A percentile compares a stretch with the other conserved stretches of the same genome.
These are phyloP conservation scores for Cordilura impudica DNA, from an alignment of 2,888 invertebrate genomes.

Conservation along the genomic window DNA sequence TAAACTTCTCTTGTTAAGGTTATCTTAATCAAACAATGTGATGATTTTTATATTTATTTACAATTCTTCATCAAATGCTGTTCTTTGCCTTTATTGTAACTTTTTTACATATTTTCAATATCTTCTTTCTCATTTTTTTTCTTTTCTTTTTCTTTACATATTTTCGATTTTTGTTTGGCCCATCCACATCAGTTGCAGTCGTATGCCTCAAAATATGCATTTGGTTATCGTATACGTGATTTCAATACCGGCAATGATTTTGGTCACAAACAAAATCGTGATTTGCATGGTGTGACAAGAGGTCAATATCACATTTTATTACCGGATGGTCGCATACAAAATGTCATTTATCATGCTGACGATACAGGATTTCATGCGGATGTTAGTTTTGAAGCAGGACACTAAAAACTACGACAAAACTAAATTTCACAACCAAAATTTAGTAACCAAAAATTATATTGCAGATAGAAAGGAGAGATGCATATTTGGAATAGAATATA, in stretches of 20 bases:
- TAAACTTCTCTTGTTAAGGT: background rate
- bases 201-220: slow-evolving; percentile 82
- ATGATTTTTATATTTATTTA: slow-evolving; percentile 20
- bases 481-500: background rate
- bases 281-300: slow-evolving; percentile 83
- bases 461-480: background rate
- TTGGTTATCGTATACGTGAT: slow-evolving; percentile 86
- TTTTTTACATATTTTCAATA: slow-evolving; percentile 10
- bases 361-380: slow-evolving; percentile 87
- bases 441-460: background rate
- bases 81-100: slow-evolving; percentile 41
- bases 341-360: slow-evolving; percentile 87
- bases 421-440: slow-evolving; percentile 17
- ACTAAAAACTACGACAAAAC: slow-evolving; percentile 60
- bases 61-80: slow-evolving; percentile 52
- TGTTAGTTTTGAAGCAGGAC: slow-evolving; percentile 81
- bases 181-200: slow-evolving; percentile 78
- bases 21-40: slow-evolving; percentile 1
- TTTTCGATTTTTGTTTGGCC: slow-evolving; percentile 6
- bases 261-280: slow-evolving; percentile 85
- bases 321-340: slow-evolving; percentile 88
- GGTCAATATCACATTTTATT: slow-evolving; percentile 88
- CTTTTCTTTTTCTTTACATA: background rate
- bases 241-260: slow-evolving; percentile 85
- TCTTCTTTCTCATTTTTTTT: slow-evolving; percentile 7